Evolutionary conservation across 2,113 vertebrate species (phyloP).

Genomic region (Caranx melampygus): DNA sequence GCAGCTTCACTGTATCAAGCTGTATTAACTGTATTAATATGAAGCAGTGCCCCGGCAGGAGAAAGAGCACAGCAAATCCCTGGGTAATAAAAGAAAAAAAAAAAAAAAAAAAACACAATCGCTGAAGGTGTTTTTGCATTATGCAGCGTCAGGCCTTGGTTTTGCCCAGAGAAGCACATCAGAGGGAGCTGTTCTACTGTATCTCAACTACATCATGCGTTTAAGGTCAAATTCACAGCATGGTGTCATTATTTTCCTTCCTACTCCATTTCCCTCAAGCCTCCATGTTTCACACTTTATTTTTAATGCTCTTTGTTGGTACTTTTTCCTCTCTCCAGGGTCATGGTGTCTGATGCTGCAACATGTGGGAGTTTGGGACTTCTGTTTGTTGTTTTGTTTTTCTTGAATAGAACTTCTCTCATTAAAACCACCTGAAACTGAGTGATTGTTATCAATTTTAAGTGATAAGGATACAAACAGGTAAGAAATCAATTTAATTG

Average conservation of each 20-base stretch:
- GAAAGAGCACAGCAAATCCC: constrained; percentile 5
- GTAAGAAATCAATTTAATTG: too few species aligned
- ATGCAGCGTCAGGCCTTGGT: constrained; percentile 40
- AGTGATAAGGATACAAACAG: too few species aligned
- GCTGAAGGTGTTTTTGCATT: constrained; percentile 47
- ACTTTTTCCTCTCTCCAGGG: neutral
- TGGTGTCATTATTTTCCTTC: constrained; percentile 20
- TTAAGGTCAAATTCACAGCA: constrained; percentile 43
- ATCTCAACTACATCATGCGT: constrained; percentile 11
- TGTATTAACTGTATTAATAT: neutral
- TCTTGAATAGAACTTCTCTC: too few species aligned
- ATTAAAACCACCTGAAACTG: too few species aligned
- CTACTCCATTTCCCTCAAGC: constrained; percentile 7
- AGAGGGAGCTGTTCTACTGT: neutral
- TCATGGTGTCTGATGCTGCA: neutral
- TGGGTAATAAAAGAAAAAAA: constrained; percentile 32
- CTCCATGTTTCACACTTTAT: neutral
- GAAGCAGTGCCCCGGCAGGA: neutral
- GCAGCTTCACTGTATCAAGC: neutral
- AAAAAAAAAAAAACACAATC: constrained; percentile 19
- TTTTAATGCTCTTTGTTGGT: neutral
- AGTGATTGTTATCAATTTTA: too few species aligned
- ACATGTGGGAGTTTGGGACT: too few species aligned
- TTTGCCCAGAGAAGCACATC: constrained; percentile 20
- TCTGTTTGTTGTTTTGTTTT: neutral